Evolutionary conservation across 1,140 invertebrate genomes (phyloP), one percentile per base, ranked within the genome.

Genomic region (Zaprionus gabonicus): DNA sequence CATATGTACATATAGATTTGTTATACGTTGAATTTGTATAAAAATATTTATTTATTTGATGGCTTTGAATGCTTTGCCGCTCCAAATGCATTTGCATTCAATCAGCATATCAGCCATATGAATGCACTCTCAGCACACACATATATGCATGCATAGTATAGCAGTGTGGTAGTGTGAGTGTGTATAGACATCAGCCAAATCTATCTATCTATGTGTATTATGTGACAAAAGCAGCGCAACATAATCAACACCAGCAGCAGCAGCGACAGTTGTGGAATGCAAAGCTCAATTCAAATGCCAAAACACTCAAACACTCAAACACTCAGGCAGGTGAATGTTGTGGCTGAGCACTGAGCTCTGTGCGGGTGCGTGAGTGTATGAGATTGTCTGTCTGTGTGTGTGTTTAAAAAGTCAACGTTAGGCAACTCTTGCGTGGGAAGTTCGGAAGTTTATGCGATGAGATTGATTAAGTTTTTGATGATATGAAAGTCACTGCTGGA

Each of bases 71-170:
- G 69, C 65, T 66, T 70, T 80, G 63, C 66, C 81, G 83, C 84
- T 83, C 78, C 63, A 83, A 88, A 84, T 88, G 65, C 71, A 87
- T 87, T 87, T 87, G 78, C 81, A 79, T 87, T 88, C 84, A 87
- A 87, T 87, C 78, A 78, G 68, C 81, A 73, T 81, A 73, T 68
- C 59, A 71, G 41, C 34, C 56, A 56, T 46, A 46, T 70, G 53
- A 63, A 64, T 36, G 20, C 69, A n/a, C 27, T 5, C 23, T 23
- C 23, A 23, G 23, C 31, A 34, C 31, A 55, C 20, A 41, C 28
- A 20, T 59, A 38, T 23, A 70, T 62, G 49, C 31, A 56, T n/a
- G n/a, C 20, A 34, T 57, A 17, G 12, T 78, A 49, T 17, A 7
- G 15, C 70, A 70, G 9, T 31, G 31, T 31, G 9, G 9, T 67